Base-by-base conservation (phyloP, 2,797 vertebrate genomes). In the Glossophaga mutica region DNA sequence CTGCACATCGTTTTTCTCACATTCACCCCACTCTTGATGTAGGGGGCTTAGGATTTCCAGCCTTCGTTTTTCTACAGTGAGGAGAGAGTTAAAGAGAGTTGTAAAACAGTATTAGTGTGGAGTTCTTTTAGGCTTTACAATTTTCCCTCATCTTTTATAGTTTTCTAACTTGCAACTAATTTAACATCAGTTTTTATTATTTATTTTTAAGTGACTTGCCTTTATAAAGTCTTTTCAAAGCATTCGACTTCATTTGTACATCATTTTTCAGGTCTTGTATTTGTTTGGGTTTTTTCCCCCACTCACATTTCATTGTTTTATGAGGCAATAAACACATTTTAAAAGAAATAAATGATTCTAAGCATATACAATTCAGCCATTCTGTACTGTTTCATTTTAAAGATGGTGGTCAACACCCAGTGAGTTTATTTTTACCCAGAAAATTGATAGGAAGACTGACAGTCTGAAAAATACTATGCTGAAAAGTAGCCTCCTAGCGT, bases 281-380 rank as follows among this genome's bases (percentile, higher is more conserved):
- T 81, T 71, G 29, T 95, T 79, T 18, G 34, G 4, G 2, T 26
- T 46, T 88, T 78, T 22, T 48, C 65, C 34, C 34, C 37, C n/a
- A 37, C 26, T 94, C n/a, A 67, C 37, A 44, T 86, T 86, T 96
- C 52, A 86, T 52, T 65, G 12, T 79, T 91, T 76, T 87, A 44
- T 78, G 59, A 73, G 32, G 8, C 67, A 77, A 59, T 70, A 88
- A 95, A 82, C 22, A 86, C 32, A 37, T 70, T 91, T 95, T 83
- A 93, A 76, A 94, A 96, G 48, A 96, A 94, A 90, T 62, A 95
- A 85, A 15, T 83, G 55, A 86, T 29, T 39, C 32, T 79, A 71
- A 74, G 67, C 26, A 26, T 50, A 26, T 50, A 26, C 5, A 42
- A 37, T 50, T 81, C 57, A 71, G 55, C 9, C 57, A 37, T 70